Percentiles rank a stretch among this genome's conserved stretches.
These are phyloP conservation scores for Bergia puertoricense DNA, from an alignment of 92 coral and sea anemone species.

Conservation along the genomic window DNA sequence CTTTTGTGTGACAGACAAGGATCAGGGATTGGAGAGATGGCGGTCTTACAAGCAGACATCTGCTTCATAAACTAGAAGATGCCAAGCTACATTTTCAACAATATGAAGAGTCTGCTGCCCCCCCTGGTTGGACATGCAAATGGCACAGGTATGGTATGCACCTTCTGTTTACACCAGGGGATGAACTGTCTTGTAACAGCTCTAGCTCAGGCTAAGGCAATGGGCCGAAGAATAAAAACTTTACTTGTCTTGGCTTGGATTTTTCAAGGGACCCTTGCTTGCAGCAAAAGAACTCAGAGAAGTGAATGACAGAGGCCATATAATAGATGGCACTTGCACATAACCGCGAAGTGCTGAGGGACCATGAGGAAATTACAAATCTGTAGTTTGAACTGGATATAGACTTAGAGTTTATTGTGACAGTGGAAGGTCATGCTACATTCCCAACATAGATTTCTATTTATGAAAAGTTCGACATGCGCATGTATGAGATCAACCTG, in stretches of 20 bases:
- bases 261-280: constrained; percentile 38
- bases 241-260: constrained; percentile 32
- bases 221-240: constrained; percentile 31
- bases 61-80: constrained; percentile 78
- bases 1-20: constrained; percentile 67
- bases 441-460: constrained; percentile 3
- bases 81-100: constrained; percentile 84
- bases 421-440: constrained; percentile 18
- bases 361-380: background rate
- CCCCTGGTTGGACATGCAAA: constrained; percentile 99
- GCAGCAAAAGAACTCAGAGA: constrained; percentile 25
- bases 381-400: constrained; percentile 27
- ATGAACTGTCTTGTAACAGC: constrained; percentile 21
- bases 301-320: constrained; percentile 8
- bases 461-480: background rate
- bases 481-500: background rate
- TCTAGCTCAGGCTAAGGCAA: constrained; percentile 19
- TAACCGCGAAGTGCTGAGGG: constrained; percentile 6
- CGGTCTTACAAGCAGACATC: constrained; percentile 81
- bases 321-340: constrained; percentile 23
- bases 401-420: constrained; percentile 2
- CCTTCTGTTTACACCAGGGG: constrained; percentile 80
- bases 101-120: constrained; percentile 95
- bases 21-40: constrained; percentile 98
- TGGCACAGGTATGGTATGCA: constrained; percentile 99